These are phyloP conservation scores for Pedionomus torquatus DNA, from an alignment of 2,113 vertebrate genomes.

Conservation along the genomic window DNA sequence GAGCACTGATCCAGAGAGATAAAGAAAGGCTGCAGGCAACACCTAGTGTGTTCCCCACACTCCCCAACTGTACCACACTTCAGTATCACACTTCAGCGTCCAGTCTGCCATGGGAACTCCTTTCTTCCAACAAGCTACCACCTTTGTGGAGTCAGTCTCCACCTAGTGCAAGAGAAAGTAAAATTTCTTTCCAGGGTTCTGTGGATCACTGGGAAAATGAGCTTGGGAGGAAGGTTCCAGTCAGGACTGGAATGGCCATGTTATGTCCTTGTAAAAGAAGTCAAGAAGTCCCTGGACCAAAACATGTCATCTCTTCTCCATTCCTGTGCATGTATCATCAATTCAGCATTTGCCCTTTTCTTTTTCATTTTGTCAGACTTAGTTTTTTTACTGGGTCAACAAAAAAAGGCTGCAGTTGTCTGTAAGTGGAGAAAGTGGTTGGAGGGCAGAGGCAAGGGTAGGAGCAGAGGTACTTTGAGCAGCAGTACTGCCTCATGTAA, in stretches of 20 bases:
- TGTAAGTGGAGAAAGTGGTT: not conserved
- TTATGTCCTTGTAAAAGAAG: not conserved
- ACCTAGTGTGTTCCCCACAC: fast-evolving
- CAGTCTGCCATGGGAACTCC: not conserved
- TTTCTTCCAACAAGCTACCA: not conserved
- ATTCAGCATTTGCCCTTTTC: not conserved
- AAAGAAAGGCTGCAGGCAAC: not conserved
- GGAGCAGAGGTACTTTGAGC: not conserved
- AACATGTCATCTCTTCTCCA: not conserved
- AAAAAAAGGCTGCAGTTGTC: not conserved
- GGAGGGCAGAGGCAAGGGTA: not conserved
- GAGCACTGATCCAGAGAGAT: not conserved
- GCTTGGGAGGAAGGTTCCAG: not conserved
- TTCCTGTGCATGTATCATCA: not conserved
- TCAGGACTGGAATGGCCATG: fast-evolving
- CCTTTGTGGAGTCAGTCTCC: not conserved
- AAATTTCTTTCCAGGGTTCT: not conserved
- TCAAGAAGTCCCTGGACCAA: not conserved
- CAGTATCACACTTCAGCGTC: fast-evolving
- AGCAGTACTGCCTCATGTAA: not conserved
- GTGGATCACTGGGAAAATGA: not conserved
- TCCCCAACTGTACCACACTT: not conserved
- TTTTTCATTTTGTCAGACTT: not conserved
- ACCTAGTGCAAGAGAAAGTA: not conserved
- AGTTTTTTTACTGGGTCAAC: not conserved